Base-by-base conservation (phyloP, 2,113 vertebrate genomes). In the Eleginops maclovinus region DNA sequence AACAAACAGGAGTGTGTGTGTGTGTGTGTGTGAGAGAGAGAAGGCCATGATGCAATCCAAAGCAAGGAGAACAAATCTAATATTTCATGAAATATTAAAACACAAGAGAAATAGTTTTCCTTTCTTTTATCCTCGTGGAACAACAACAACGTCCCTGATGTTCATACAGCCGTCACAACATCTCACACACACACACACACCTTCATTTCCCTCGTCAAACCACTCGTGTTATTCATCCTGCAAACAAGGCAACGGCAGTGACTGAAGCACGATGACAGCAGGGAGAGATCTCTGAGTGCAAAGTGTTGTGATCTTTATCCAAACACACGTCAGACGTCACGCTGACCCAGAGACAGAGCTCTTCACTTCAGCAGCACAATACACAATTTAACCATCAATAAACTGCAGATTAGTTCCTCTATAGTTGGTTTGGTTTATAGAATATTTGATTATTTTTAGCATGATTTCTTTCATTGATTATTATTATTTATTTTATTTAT, bases 31-130 rank as follows among this genome's bases (percentile, higher is more conserved):
- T 36, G 31, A 7, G 31, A 1, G 31, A 31, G 4, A 31, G 31
- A 7, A 31, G 31, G 72, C 66, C n/a, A 49, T 79, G 81, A 82
- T 83, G 69, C 73, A 82, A 87, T 77, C 60, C 66, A 60, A 70
- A 63, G 80, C 63, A 77, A 86, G 53, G 58, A 43, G 28, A 40
- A 51, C 72, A 76, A 75, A 75, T 71, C 47, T 0, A 69, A 77
- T 63, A 21, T 43, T 40, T 41, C 5, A 67, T 41, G 22, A 46
- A 64, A 55, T 61, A 75, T 24, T 58, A 44, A 67, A 49, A 24
- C 3, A 50, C 13, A 28, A 3, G 31, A 24, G 41, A 72, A 76
- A 21, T 24, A 58, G 13, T 43, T 59, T 31, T 40, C 3, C 58
- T 60, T 40, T 21, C 14, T 17, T 22, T 46, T 22, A n/a, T 28